Evolutionary conservation across 2,113 vertebrate species (phyloP).

Genomic region (Saiga tatarica): DNA sequence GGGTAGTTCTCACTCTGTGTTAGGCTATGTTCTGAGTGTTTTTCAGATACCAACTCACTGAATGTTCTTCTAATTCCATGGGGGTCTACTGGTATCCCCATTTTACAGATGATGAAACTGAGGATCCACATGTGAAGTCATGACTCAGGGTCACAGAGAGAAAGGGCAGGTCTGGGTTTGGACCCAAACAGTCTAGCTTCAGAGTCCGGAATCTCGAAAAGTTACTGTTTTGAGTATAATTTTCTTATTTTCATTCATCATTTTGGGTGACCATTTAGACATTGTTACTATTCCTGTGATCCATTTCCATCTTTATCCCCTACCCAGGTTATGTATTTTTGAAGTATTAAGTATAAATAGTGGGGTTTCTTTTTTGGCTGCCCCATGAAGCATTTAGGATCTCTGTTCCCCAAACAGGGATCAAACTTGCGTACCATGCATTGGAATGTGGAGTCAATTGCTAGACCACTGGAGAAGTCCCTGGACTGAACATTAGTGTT

Average conservation of each 20-base stretch:
- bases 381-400: background rate
- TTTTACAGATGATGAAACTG: background rate
- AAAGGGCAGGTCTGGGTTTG: background rate
- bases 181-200: background rate
- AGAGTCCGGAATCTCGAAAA: background rate
- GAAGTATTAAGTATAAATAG: background rate
- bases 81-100: background rate
- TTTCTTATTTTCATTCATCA: background rate
- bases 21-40: background rate
- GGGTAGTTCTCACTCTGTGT: background rate
- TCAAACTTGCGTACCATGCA: background rate
- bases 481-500: background rate
- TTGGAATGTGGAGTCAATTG: background rate
- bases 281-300: background rate
- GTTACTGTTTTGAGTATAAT: background rate
- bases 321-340: background rate
- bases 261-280: background rate
- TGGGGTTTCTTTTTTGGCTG: background rate
- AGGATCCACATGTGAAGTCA: background rate
- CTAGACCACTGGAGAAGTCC: background rate
- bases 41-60: background rate
- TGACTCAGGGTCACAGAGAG: background rate
- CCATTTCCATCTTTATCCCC: background rate
- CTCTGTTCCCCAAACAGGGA: background rate
- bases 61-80: background rate